Conservation (phyloP, 30 jellyfish, hydroid and myxozoan genomes). For the Hydractinia echinata region DNA sequence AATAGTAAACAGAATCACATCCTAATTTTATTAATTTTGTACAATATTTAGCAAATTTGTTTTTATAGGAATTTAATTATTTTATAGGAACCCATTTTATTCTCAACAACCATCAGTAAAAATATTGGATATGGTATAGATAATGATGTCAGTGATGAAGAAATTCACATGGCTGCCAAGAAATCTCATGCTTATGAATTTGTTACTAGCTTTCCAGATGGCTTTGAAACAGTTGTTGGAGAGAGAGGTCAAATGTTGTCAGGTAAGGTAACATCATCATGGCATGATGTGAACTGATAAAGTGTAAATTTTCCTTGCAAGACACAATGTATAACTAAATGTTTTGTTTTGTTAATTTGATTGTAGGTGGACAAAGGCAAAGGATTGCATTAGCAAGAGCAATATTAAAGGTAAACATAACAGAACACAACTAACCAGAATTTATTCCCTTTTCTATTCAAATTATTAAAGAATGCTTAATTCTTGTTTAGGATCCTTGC, state of each 20-base stretch:
- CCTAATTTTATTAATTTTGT: too few relatives aligned
- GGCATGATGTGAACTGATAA: neutral
- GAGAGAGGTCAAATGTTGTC: conserved; percentile 98
- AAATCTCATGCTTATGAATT: conserved; percentile 95
- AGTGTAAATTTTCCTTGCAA: neutral
- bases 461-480: neutral
- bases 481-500: conserved; percentile 66
- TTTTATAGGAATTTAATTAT: neutral
- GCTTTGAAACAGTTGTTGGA: conserved; percentile 90
- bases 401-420: conserved; percentile 61
- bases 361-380: conserved; percentile 94
- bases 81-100: conserved; percentile 82
- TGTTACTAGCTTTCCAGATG: conserved; percentile 70
- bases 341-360: neutral
- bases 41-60: too few relatives aligned
- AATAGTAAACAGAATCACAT: too few relatives aligned
- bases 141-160: conserved; percentile 44
- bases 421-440: neutral
- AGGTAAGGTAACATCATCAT: conserved; percentile 40
- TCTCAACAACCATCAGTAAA: conserved; percentile 78
- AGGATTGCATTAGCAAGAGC: conserved; percentile 97
- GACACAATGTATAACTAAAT: neutral
- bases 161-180: conserved; percentile 76
- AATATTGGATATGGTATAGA: conserved; percentile 74
- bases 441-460: neutral